A percentile compares a stretch with the other conserved stretches of the same genome.
phyloP scores from a whole-genome alignment of 92 coral and sea anemone species.

The Montipora capitata region DNA sequence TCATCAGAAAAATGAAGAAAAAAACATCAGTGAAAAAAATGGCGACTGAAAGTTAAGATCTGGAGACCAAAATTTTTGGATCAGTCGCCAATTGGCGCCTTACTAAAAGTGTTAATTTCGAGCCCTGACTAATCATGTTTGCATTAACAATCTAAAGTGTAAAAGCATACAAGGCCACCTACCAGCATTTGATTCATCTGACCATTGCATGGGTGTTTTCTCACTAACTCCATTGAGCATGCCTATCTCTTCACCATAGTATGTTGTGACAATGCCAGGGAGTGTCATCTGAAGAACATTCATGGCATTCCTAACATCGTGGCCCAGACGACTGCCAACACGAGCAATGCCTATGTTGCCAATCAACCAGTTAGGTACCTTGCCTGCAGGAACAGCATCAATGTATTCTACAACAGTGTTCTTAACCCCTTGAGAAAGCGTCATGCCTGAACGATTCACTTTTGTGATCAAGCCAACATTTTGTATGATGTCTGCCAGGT shows the following conservation, averaged over 20 bases:
- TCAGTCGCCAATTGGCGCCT: no score
- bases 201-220: constrained; percentile 91
- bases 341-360: constrained; percentile 55
- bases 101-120: no score
- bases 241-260: constrained; percentile 96
- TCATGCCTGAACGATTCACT: constrained; percentile 18
- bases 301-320: constrained; percentile 70
- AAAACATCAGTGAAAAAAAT: no score
- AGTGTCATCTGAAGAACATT: constrained; percentile 89
- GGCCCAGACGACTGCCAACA: constrained; percentile 79
- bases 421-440: constrained; percentile 50
- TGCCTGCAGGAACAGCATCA: constrained; percentile 57
- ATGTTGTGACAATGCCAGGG: constrained; percentile 86
- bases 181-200: constrained; percentile 68
- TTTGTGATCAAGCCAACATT: constrained; percentile 60
- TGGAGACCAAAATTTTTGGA: no score
- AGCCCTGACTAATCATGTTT: no score
- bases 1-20: no score
- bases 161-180: neutral
- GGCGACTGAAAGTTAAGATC: no score
- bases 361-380: constrained; percentile 85
- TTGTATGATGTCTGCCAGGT: constrained; percentile 45
- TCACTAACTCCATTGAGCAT: constrained; percentile 47
- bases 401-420: constrained; percentile 76
- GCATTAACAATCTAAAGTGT: no score